phyloP scores from a whole-genome alignment of 1,140 invertebrate species.

The Panagrolaimus sp. region DNA sequence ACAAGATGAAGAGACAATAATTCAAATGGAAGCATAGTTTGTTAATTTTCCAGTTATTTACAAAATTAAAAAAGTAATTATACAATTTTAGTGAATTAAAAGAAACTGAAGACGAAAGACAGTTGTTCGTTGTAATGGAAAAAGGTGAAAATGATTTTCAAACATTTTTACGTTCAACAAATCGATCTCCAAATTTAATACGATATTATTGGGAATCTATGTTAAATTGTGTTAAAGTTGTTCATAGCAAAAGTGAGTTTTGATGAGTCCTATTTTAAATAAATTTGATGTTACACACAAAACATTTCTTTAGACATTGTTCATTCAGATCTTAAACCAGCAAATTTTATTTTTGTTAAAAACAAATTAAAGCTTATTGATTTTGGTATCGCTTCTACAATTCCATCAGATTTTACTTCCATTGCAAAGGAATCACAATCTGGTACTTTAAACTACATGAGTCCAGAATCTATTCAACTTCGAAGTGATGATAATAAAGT shows the following conservation, averaged over 20 bases:
- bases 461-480: slow-evolving; percentile 75
- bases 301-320: slow-evolving; percentile 74
- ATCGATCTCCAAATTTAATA: slow-evolving; percentile 65
- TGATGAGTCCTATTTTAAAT: too few relatives aligned
- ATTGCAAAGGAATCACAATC: slow-evolving; percentile 72
- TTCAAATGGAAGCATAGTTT: slow-evolving; percentile 82
- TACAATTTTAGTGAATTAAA: slow-evolving; percentile 13
- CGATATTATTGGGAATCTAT: slow-evolving; percentile 89
- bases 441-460: slow-evolving; percentile 92
- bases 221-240: slow-evolving; percentile 79
- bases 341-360: slow-evolving; percentile 83
- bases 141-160: slow-evolving; percentile 82
- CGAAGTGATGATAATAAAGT: slow-evolving; percentile 23
- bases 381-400: slow-evolving; percentile 89
- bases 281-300: too few relatives aligned
- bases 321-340: slow-evolving; percentile 91
- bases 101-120: slow-evolving; percentile 62
- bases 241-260: slow-evolving; percentile 84
- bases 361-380: slow-evolving; percentile 88
- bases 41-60: slow-evolving; percentile 64
- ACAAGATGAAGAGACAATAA: slow-evolving; percentile 73
- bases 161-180: slow-evolving; percentile 66
- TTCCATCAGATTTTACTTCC: slow-evolving; percentile 81
- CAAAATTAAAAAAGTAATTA: slow-evolving; percentile 17
- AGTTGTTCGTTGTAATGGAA: slow-evolving; percentile 80